These are phyloP conservation scores for Climacteris rufus DNA, from an alignment of 2,113 vertebrate species.

Conservation along the genomic window DNA sequence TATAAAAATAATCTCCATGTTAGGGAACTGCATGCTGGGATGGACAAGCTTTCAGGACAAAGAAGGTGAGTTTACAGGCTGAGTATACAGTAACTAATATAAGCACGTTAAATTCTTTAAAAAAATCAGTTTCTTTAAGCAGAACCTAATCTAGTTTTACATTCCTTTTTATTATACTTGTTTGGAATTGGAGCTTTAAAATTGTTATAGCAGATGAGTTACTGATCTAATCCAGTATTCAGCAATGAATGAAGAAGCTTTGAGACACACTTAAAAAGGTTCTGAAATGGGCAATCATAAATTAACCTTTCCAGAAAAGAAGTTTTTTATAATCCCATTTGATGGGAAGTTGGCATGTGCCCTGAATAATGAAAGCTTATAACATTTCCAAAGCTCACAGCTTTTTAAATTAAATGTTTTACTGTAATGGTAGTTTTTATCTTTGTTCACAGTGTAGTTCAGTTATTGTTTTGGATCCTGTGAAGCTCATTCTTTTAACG, in stretches of 20 bases:
- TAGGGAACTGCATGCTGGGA: background rate
- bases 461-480: background rate
- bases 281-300: background rate
- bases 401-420: background rate
- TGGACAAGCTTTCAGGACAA: background rate
- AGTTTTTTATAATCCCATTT: background rate
- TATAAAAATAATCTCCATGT: background rate
- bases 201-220: background rate
- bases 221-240: background rate
- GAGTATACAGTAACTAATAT: background rate
- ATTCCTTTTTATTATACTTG: background rate
- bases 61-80: background rate
- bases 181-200: background rate
- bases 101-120: fast-evolving
- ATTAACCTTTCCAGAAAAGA: background rate
- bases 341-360: background rate
- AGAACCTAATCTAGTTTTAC: background rate
- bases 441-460: background rate
- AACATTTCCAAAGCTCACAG: background rate
- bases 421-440: background rate
- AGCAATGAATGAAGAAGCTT: background rate
- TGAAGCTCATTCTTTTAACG: background rate
- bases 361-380: background rate
- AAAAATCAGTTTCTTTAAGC: background rate
- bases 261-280: background rate